Conservation (phyloP, 1,140 invertebrate genomes). For the Papilio polytes region DNA sequence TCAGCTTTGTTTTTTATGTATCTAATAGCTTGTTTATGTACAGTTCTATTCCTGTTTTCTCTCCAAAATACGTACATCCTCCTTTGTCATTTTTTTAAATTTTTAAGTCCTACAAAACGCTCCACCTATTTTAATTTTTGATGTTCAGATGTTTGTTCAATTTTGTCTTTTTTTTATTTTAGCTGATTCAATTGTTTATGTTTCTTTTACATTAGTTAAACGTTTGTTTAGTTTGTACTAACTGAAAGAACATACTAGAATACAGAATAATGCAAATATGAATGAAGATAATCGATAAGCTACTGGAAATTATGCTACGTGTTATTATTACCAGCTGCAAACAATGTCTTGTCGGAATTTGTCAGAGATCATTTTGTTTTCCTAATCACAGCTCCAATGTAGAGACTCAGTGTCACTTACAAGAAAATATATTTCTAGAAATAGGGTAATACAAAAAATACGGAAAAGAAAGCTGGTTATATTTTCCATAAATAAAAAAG, state of each 20-base stretch:
- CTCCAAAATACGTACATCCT: conserved; percentile 30
- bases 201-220: too few relatives aligned
- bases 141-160: too few relatives aligned
- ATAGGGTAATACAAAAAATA: too few relatives aligned
- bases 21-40: neutral
- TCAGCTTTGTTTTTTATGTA: neutral
- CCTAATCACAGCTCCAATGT: neutral
- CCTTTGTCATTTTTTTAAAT: neutral
- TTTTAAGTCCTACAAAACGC: too few relatives aligned
- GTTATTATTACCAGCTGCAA: neutral
- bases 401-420: neutral
- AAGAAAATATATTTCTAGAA: too few relatives aligned
- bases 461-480: too few relatives aligned
- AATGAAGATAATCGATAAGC: neutral
- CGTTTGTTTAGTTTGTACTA: too few relatives aligned
- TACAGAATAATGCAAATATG: neutral
- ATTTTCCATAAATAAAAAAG: too few relatives aligned
- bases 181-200: too few relatives aligned
- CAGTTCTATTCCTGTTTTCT: conserved; percentile 34
- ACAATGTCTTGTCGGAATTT: neutral
- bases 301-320: neutral
- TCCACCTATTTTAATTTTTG: too few relatives aligned
- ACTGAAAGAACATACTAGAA: too few relatives aligned
- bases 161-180: too few relatives aligned
- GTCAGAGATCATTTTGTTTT: neutral